Percentiles rank a stretch among this genome's conserved stretches.
Conservation (phyloP, 2,113 vertebrate species). For the Odontesthes bonariensis region DNA sequence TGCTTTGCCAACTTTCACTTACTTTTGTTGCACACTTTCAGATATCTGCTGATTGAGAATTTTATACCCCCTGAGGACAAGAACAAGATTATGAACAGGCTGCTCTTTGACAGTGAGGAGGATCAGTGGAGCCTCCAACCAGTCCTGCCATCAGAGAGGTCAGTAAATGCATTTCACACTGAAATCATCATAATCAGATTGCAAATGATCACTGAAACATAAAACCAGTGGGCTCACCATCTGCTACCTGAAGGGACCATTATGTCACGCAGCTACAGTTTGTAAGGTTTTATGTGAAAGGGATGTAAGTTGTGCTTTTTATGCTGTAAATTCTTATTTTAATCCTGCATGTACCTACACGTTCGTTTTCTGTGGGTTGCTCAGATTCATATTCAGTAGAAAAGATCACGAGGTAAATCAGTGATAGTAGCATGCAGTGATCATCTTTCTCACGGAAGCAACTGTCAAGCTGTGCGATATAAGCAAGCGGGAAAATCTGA, state of each 20-base stretch:
- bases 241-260: not conserved
- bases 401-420: no score
- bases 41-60: slow-evolving; percentile 96
- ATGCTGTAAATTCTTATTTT: no score
- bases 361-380: no score
- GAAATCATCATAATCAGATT: not conserved
- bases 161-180: slow-evolving; percentile 47
- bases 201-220: not conserved
- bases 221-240: not conserved
- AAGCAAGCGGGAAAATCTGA: no score
- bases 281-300: not conserved
- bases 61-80: slow-evolving; percentile 97
- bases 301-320: no score
- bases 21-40: slow-evolving; percentile 70
- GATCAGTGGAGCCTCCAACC: slow-evolving; percentile 96
- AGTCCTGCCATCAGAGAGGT: slow-evolving; percentile 87
- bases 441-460: no score
- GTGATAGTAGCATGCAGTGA: no score
- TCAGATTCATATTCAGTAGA: no score
- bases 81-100: slow-evolving; percentile 96
- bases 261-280: not conserved
- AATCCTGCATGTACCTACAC: no score
- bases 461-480: no score
- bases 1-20: not conserved
- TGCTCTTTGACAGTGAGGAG: slow-evolving; percentile 92